Conservation (phyloP, 2,113 vertebrate genomes). For the Hemichromis elongatus region DNA sequence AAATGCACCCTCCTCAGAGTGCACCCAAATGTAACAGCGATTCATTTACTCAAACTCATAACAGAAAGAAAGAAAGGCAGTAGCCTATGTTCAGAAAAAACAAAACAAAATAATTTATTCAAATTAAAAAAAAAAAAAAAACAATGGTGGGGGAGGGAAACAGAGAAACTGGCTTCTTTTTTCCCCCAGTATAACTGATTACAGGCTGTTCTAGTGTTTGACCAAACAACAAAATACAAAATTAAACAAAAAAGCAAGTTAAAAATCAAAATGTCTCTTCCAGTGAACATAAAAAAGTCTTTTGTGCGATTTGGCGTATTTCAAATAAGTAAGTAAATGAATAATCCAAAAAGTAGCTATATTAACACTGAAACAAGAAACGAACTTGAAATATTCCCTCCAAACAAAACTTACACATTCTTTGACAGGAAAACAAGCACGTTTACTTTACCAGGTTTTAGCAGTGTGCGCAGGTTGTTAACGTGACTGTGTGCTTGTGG, state of each 20-base stretch:
- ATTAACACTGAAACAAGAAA: background rate
- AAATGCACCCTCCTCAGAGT: background rate
- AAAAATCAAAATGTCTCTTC: background rate
- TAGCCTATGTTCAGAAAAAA: background rate
- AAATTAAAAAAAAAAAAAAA: background rate
- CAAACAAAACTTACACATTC: background rate
- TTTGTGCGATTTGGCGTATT: rapidly evolving
- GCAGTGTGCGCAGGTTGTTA: background rate
- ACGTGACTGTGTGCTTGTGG: background rate
- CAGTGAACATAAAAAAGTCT: background rate
- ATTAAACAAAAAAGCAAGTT: background rate
- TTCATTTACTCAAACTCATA: background rate
- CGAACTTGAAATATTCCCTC: background rate
- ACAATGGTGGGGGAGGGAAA: background rate
- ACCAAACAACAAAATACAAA: background rate
- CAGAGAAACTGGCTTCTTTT: background rate
- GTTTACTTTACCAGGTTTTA: background rate
- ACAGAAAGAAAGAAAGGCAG: background rate
- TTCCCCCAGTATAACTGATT: background rate
- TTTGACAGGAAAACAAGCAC: background rate
- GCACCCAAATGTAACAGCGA: background rate
- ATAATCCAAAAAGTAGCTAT: background rate
- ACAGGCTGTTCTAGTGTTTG: background rate
- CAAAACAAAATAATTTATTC: too few species aligned
- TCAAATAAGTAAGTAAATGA: background rate